Conservation (phyloP, 1,140 invertebrate species). For the Homarus americanus region DNA sequence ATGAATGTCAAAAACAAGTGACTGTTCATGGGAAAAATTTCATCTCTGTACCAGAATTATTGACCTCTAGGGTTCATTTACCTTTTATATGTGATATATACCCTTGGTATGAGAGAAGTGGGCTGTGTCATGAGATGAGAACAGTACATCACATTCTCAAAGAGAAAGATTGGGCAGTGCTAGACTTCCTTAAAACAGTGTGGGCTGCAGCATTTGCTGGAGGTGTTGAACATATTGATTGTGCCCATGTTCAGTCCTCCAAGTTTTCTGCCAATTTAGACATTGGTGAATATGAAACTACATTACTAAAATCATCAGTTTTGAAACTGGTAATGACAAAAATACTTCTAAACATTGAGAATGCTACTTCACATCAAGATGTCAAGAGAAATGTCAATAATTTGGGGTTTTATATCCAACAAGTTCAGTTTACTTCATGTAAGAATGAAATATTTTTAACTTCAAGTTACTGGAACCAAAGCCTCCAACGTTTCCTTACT, state of each 20-base stretch:
- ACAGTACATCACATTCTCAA: constrained; percentile 46
- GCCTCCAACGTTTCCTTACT: constrained; percentile 55
- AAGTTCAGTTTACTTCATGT: constrained; percentile 18
- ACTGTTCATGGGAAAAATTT: not conserved
- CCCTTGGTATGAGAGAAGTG: constrained; percentile 18
- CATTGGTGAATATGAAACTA: not conserved
- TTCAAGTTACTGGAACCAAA: constrained; percentile 13
- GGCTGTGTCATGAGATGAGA: constrained; percentile 43
- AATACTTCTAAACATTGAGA: constrained; percentile 41
- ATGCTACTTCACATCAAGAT: constrained; percentile 62
- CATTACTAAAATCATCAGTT: constrained; percentile 21
- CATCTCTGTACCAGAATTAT: constrained; percentile 38
- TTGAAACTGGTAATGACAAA: constrained; percentile 11
- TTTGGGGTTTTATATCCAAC: constrained; percentile 36
- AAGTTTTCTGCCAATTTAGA: constrained; percentile 16
- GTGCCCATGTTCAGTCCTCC: not conserved
- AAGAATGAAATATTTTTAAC: not conserved
- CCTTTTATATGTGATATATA: constrained; percentile 41
- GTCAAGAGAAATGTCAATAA: constrained; percentile 34
- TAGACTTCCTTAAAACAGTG: constrained; percentile 32
- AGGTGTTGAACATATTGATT: constrained; percentile 19
- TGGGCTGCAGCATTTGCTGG: constrained; percentile 38
- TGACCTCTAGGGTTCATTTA: constrained; percentile 8
- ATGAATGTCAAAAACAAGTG: not conserved
- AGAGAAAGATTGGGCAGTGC: constrained; percentile 37